A percentile compares a stretch with the other conserved stretches of the same genome.
Evolutionary conservation across 2,888 invertebrate species (phyloP).

Genomic region (Leucophenga montana): DNA sequence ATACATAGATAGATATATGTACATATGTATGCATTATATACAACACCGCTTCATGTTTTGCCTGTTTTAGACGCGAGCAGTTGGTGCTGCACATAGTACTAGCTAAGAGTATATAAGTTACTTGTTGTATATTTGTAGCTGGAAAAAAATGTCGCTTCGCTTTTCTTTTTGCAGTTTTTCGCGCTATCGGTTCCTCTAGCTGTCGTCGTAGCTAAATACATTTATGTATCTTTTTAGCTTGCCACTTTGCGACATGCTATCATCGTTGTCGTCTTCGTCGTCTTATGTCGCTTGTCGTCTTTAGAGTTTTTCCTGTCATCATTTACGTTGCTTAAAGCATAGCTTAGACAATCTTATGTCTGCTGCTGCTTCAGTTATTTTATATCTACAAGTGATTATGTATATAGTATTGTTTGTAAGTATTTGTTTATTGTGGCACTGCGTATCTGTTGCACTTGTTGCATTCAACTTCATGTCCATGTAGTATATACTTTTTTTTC

Average conservation of each 20-base stretch:
- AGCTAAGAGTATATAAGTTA: too few species aligned
- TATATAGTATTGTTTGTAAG: too few species aligned
- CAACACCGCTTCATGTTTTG: conserved; percentile 58
- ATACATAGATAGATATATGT: conserved; percentile 44
- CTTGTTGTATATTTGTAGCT: too few species aligned
- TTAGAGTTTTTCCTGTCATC: conserved; percentile 62
- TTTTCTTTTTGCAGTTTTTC: conserved; percentile 18
- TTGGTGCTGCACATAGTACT: too few species aligned
- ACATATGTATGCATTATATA: conserved; percentile 49
- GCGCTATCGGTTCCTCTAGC: neutral
- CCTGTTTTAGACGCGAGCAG: conserved; percentile 56
- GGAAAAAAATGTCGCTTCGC: conserved; percentile 14
- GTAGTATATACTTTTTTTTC: neutral
- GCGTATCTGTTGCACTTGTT: too few species aligned
- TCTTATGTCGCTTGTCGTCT: conserved; percentile 39
- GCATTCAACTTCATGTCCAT: too few species aligned
- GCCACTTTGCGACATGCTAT: conserved; percentile 2
- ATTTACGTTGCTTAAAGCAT: conserved; percentile 27
- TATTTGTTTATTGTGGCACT: neutral
- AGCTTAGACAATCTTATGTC: conserved; percentile 19
- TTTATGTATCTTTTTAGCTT: neutral
- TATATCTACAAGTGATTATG: too few species aligned
- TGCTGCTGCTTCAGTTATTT: too few species aligned
- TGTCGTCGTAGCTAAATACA: conserved; percentile 4
- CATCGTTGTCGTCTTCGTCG: conserved; percentile 52